Evolutionary conservation across 1,140 invertebrate species (phyloP), one percentile per base, ranked within the genome.

Genomic region (Scaptomyza hsui): DNA sequence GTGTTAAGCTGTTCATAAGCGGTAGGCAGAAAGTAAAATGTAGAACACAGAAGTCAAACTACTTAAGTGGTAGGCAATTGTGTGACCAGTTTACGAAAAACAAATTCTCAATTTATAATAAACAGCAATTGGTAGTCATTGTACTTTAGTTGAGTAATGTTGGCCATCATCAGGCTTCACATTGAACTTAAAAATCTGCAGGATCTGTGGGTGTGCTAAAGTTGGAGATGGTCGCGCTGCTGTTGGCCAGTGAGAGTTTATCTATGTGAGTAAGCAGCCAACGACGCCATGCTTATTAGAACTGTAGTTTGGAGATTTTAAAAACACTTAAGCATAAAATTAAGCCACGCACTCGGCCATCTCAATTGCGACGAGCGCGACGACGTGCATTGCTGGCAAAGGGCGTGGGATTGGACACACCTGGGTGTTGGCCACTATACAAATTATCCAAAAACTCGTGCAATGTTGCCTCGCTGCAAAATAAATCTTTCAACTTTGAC

Each of bases 361-460:
- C 57, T 89, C 52, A 91, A 62, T 90, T 91, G 41, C 90, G 89
- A 9, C 89, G 76, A 41, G 89, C 63, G 21, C 90, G 86, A 32
- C 89, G 70, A 21, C 90, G 80, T 59, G 85, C 37, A 56, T 81
- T 75, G 16, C 75, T 72, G 5, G 78, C 65, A 60, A 90, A 75
- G 41, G 61, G 57, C 35, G 72, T 72, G 42, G 65, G 51, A 78
- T 89, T 81, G n/a, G 78, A 42, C 32, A 74, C 77, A 16, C 77
- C 75, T 13, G 88, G 91, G 80, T 91, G 86, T 56, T 91, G 91
- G 1, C 91, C 89, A 59, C 90, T 90, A 44, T 91, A 91, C 63
- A 91, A 76, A 71, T 91, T 91, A 44, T 91, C 90, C 55, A 91
- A 65, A 59, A 91, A 91, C 55, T 91, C 90, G 59, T 91, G 89